Evolutionary conservation across 2,113 vertebrate species (phyloP).

Genomic region (Mugil cephalus): DNA sequence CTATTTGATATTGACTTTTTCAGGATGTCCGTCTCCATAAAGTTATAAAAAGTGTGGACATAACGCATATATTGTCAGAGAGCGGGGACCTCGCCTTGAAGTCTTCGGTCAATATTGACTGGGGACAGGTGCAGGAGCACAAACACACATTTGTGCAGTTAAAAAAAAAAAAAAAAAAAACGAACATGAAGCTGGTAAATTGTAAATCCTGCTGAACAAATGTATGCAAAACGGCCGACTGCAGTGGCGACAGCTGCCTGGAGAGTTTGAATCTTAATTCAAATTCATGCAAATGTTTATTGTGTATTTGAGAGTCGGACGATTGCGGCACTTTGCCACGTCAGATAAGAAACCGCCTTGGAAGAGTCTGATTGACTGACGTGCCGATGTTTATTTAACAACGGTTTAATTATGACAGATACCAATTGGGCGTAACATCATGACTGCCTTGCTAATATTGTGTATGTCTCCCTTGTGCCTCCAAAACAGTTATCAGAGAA

Average conservation of each 20-base stretch:
- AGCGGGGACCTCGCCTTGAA: conserved; percentile 8
- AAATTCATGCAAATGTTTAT: conserved; percentile 20
- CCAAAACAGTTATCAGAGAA: too few species aligned
- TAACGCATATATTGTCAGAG: conserved; percentile 2
- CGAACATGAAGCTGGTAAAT: background rate
- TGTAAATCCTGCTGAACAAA: background rate
- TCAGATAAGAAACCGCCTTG: background rate
- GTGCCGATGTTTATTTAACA: conserved; percentile 18
- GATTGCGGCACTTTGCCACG: background rate
- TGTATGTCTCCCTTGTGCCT: too few species aligned
- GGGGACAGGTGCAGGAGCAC: too few species aligned
- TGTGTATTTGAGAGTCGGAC: background rate
- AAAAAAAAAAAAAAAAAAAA: background rate
- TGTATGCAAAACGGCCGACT: background rate
- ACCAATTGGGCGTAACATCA: too few species aligned
- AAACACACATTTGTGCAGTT: background rate
- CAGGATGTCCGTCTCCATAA: conserved; percentile 23
- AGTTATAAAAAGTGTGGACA: conserved; percentile 11
- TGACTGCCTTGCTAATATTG: too few species aligned
- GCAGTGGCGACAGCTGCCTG: background rate
- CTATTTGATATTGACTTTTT: conserved; percentile 9
- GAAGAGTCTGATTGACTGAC: conserved; percentile 1
- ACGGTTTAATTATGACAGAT: background rate
- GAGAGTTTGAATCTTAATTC: background rate
- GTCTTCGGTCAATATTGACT: conserved; percentile 52